Conservation (phyloP, 2,797 vertebrate genomes). For the Sphaeramia orbicularis region DNA sequence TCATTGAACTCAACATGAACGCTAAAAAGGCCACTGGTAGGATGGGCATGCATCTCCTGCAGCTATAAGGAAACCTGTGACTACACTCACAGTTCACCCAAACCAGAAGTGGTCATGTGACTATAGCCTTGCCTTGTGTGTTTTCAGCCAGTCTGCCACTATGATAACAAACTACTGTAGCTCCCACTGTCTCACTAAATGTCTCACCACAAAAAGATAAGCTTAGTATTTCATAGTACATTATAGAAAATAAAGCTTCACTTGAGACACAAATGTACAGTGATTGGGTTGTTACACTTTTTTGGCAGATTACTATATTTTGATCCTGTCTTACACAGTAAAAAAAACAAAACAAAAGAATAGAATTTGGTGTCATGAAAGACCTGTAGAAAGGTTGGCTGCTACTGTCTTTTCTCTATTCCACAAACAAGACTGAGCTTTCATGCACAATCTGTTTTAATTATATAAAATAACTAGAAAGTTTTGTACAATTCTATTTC, state of each 20-base stretch:
- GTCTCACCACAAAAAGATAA: constrained; percentile 48
- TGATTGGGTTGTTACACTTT: not conserved
- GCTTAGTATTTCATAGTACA: not conserved
- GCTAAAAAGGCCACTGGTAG: not conserved
- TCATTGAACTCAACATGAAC: constrained; percentile 24
- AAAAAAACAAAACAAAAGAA: not conserved
- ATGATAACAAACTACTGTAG: constrained; percentile 38
- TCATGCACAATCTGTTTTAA: constrained; percentile 18
- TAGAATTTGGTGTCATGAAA: constrained; percentile 7
- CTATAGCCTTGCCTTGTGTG: constrained; percentile 9
- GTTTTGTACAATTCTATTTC: not conserved
- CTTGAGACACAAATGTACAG: constrained; percentile 2
- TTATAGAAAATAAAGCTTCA: constrained; percentile 13
- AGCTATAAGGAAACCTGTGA: constrained; percentile 22
- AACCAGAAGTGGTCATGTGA: constrained; percentile 14
- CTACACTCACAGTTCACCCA: constrained; percentile 21
- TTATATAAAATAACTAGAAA: constrained; percentile 22
- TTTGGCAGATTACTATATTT: not conserved
- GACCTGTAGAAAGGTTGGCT: not conserved
- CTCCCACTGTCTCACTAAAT: constrained; percentile 12
- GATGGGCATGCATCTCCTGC: constrained; percentile 1
- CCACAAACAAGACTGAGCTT: not conserved
- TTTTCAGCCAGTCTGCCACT: constrained; percentile 8
- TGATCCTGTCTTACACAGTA: not conserved
- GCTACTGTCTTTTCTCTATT: not conserved